These are phyloP conservation scores for Salvelinus fontinalis DNA, from an alignment of 2,113 vertebrate species.

Conservation along the genomic window DNA sequence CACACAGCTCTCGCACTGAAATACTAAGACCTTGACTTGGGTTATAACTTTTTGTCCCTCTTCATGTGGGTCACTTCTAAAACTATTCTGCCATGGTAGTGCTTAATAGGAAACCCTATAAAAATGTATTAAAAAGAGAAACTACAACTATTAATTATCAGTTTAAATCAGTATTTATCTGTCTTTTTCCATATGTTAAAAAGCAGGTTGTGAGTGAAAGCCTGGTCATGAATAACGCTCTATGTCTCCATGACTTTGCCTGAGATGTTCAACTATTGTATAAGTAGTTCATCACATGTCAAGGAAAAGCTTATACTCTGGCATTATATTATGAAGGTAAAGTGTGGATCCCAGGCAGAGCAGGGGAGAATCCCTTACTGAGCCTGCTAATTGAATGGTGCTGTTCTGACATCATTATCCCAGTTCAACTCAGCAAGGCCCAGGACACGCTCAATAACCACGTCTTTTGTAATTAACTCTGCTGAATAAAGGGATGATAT, in stretches of 20 bases:
- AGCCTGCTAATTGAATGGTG: conserved; percentile 47
- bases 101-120: no score
- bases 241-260: neutral
- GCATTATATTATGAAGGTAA: conserved; percentile 42
- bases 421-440: conserved; percentile 41
- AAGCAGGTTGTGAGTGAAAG: neutral
- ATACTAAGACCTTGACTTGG: neutral
- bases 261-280: neutral
- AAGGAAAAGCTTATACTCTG: conserved; percentile 27
- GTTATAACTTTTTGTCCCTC: neutral
- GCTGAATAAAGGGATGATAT: conserved; percentile 54
- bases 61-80: conserved; percentile 22
- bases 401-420: conserved; percentile 57
- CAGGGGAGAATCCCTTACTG: conserved; percentile 51
- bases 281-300: neutral
- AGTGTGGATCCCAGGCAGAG: conserved; percentile 34
- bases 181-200: no score
- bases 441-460: conserved; percentile 54
- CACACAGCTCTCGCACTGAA: neutral
- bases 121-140: no score
- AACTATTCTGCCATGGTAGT: neutral
- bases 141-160: no score
- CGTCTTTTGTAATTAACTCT: conserved; percentile 60
- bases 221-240: neutral
- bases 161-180: no score